phyloP scores from a whole-genome alignment of 2,797 vertebrate genomes.

The Catamblyrhynchus diadema region DNA sequence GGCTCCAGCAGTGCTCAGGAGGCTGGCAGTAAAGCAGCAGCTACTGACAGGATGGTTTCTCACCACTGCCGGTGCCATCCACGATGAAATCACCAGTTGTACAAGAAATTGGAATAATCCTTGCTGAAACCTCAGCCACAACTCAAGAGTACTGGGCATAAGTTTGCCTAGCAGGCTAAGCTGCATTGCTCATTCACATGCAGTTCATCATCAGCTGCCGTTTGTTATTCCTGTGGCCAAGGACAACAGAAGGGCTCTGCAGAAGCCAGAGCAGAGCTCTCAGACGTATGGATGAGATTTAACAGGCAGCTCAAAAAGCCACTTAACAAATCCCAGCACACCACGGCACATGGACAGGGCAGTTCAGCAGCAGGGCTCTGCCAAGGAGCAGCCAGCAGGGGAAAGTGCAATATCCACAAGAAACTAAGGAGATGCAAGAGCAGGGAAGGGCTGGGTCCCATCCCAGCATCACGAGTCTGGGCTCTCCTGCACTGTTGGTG shows the following conservation, averaged over 20 bases:
- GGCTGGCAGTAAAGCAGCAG: not conserved
- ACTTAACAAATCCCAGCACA: not conserved
- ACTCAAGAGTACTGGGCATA: not conserved
- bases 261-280: slow-evolving; percentile 14
- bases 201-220: slow-evolving; percentile 40
- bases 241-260: not conserved
- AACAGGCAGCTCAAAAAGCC: slow-evolving; percentile 1
- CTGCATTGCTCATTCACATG: slow-evolving; percentile 5
- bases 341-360: fast-evolving
- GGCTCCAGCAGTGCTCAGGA: not conserved
- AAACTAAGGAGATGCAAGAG: not conserved
- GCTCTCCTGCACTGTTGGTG: fast-evolving
- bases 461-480: not conserved
- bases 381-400: not conserved
- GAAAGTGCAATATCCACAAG: not conserved
- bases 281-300: not conserved
- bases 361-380: not conserved
- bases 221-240: slow-evolving; percentile 23
- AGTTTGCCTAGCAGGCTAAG: not conserved
- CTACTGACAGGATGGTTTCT: not conserved
- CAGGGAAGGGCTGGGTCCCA: not conserved
- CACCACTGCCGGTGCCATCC: not conserved
- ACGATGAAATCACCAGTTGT: not conserved
- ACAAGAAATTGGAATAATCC: slow-evolving; percentile 4
- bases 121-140: slow-evolving; percentile 3